A percentile compares a stretch with the other conserved stretches of the same genome.
phyloP scores from a whole-genome alignment of 2,113 vertebrate species.

The Mohoua ochrocephala region DNA sequence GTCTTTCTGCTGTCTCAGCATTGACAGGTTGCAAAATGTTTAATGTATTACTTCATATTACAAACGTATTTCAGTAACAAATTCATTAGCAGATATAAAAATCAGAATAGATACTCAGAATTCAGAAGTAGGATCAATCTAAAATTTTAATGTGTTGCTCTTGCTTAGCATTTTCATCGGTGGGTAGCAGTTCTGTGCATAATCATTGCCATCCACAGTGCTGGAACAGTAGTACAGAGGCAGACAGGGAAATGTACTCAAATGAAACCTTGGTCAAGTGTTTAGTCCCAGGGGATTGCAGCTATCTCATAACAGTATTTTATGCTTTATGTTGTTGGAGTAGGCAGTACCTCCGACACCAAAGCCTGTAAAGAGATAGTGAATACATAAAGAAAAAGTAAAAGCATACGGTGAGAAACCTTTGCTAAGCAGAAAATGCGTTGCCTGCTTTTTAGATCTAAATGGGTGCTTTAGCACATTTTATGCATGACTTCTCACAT shows the following conservation, averaged over 20 bases:
- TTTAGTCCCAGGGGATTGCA: not conserved
- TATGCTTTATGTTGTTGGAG: not conserved
- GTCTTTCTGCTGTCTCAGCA: not conserved
- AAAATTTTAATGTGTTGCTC: not conserved
- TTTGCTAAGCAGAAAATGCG: not conserved
- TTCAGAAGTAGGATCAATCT: not conserved
- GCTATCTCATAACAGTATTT: not conserved
- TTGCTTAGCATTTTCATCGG: not conserved
- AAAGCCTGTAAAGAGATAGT: not conserved
- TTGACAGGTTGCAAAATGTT: slow-evolving; percentile 10
- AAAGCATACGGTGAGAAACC: not conserved
- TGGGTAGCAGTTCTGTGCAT: not conserved
- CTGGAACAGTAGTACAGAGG: not conserved
- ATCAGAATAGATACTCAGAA: not conserved
- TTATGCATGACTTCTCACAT: not conserved
- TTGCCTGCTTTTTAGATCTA: not conserved
- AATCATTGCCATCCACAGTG: not conserved
- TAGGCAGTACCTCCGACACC: not conserved
- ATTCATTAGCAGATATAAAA: not conserved
- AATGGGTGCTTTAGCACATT: not conserved
- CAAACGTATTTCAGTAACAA: not conserved
- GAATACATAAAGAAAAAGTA: not conserved
- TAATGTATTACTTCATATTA: not conserved
- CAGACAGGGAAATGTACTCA: not conserved
- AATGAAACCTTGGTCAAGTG: not conserved